Evolutionary conservation across 2,888 invertebrate species (phyloP), one percentile per base, ranked within the genome.

Genomic region (Lacanobia oleracea): DNA sequence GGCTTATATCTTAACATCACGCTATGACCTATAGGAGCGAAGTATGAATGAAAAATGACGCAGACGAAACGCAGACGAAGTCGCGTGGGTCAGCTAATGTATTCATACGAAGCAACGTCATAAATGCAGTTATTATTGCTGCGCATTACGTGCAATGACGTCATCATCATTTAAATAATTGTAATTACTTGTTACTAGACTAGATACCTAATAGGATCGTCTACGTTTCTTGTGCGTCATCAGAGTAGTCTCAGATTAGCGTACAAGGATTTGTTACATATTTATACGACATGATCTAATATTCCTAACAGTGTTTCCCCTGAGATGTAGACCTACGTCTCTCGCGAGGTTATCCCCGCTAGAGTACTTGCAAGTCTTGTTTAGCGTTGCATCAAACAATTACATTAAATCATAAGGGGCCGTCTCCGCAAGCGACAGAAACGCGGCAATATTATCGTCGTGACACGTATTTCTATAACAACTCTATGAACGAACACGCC

Each of bases 321-420:
- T 37, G 3, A 50, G 3, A 50, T 5, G 21, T 21, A 51, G 16
- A 40, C 14, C 7, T 12, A 63, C 18, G 21, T 40, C 27, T 10
- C 1, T 64, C 12, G 23, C 23, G 1, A 66, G 56, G 66, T 12
- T 43, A 65, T 65, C 54, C 75, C 75, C 72, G 54, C 8, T 6
- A 40, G n/a, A 2, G 18, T 54, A 27, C 65, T 40, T 65, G 3
- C 14, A 71, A 61, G 43, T 37, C 27, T 33, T 63, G 12, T 7
- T 7, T 23, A 51, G 8, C 3, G 12, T 51, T 71, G 43, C 50
- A 62, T 74, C 43, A 73, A n/a, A 18, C 43, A 57, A 40, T 40
- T 6, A 21, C 37, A 23, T 6, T n/a, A 48, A n/a, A n/a, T 23
- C n/a, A 54, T 0, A 18, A 16, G 27, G 27, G 27, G 2, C 3